Evolutionary conservation across 2,113 vertebrate species (phyloP), one percentile per base, ranked within the genome.

Genomic region (Grammomys surdaster): DNA sequence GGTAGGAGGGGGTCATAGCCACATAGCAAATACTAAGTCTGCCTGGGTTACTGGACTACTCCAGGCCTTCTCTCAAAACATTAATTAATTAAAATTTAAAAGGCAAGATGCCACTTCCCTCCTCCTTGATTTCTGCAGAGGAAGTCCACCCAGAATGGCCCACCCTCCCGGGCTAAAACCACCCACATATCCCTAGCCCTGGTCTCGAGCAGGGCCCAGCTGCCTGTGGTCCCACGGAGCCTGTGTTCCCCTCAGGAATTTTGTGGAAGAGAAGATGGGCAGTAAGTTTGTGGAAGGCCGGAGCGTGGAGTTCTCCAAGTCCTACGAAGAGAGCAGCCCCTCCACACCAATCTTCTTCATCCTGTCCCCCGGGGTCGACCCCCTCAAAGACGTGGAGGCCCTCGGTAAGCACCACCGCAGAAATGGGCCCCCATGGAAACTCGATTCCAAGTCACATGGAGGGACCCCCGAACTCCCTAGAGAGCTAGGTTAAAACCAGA

Each of bases 241-340:
- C 26, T 65, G 0, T 0, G 0, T 60, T n/a, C 69, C 90, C 96
- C 93, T 1, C 46, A 99, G 98, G 96, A 98, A 98, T 60, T 99
- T 99, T 31, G 98, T 99, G 96, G 98, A 98, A 82, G 98, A 99
- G 95, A 99, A 98, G 89, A 99, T 99, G 98, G 98, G 98, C 14
- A 98, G 98, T 89, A 98, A 98, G 96, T 98, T 96, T 4, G 98
- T 98, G 46, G 98, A 99, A 96, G 98, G 98, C 60, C 98, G 98
- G 26, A 99, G 98, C 8, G 5, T 98, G 0, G 98, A 98, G 6
- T 98, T 99, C 67, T 96, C 95, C 20, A 97, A 98, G 94, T 98
- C 97, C 3, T 99, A 98, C 17, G 96, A 98, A 91, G 98, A 99
- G 94, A 99, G 98, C 98, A 98, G 98, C 95, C 98, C 97, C 26